Evolutionary conservation across 2,888 invertebrate species (phyloP), one percentile per base, ranked within the genome.

Genomic region (Ectemnius continuus): DNA sequence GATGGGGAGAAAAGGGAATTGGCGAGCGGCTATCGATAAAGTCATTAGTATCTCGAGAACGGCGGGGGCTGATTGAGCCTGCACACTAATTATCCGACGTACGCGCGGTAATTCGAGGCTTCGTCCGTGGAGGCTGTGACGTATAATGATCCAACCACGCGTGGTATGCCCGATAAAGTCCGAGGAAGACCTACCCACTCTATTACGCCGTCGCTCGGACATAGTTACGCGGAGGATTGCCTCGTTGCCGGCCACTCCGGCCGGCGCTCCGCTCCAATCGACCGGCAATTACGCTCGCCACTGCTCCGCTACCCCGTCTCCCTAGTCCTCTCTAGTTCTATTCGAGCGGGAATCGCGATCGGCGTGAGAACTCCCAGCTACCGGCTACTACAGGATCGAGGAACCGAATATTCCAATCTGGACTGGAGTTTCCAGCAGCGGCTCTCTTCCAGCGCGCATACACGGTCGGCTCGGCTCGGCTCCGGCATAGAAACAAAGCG

Each of bases 1-100:
- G 36, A 36, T 6, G 67, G 68, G 57, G 68, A 56, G 64, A 66
- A 67, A 45, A 46, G 26, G 46, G 62, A 23, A 28, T 18, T 23
- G 36, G n/a, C 56, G 56, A n/a, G 26, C 45, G 26, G 64, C 72
- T 79, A 79, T 76, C 67, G 80, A 80, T 80, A 79, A 79, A 76
- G 79, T 74, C 80, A 77, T 80, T 76, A 74, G 72, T 70, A 72
- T 45, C 45, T 74, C 76, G 66, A 72, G 60, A 75, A 72, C 75
- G 67, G 73, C 14, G 52, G 16, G n/a, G 16, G 14, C 52, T 75
- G 76, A 82, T 75, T 73, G 79, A 74, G 72, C 75, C 75, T 72
- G 73, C 76, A 76, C 68, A 73, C 76, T 82, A 82, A 82, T 82
- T 82, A 82, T 83, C 76, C 69, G 67, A 75, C 66, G 69, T 64